Evolutionary conservation across 2,888 invertebrate species (phyloP).

Genomic region (Dynastes grantii): DNA sequence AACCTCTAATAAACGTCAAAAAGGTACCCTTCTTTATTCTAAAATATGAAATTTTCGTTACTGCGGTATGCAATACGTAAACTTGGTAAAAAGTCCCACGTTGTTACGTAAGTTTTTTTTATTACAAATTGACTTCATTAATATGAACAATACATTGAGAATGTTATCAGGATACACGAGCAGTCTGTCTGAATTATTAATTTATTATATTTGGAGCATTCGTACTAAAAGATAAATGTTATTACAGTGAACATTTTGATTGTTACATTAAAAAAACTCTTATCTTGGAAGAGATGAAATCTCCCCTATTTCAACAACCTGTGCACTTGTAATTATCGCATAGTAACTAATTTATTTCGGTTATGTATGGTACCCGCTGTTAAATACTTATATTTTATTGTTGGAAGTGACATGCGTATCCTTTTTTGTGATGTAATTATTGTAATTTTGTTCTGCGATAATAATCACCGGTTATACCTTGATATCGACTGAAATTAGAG

Average conservation of each 20-base stretch:
- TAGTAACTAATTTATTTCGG: constrained; percentile 16
- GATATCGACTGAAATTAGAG: not conserved
- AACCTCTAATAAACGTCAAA: too few species aligned
- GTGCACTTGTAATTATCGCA: not conserved
- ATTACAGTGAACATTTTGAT: not conserved
- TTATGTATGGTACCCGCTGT: not conserved
- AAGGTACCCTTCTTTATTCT: too few species aligned
- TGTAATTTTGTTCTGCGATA: not conserved
- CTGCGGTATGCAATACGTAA: too few species aligned
- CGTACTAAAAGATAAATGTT: constrained; percentile 13
- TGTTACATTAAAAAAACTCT: constrained; percentile 10
- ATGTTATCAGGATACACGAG: not conserved
- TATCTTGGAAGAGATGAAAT: not conserved
- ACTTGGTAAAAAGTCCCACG: too few species aligned
- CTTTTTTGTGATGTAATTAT: not conserved
- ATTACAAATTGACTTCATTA: not conserved
- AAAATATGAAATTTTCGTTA: too few species aligned
- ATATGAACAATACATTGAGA: not conserved
- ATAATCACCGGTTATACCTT: not conserved
- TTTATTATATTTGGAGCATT: not conserved
- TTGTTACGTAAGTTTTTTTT: too few species aligned
- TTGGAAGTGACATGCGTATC: not conserved
- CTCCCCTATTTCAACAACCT: too few species aligned
- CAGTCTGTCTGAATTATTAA: not conserved
- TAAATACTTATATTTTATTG: not conserved